Base-by-base conservation (phyloP, 1,140 invertebrate genomes). In the Atopsyche davidsoni region DNA sequence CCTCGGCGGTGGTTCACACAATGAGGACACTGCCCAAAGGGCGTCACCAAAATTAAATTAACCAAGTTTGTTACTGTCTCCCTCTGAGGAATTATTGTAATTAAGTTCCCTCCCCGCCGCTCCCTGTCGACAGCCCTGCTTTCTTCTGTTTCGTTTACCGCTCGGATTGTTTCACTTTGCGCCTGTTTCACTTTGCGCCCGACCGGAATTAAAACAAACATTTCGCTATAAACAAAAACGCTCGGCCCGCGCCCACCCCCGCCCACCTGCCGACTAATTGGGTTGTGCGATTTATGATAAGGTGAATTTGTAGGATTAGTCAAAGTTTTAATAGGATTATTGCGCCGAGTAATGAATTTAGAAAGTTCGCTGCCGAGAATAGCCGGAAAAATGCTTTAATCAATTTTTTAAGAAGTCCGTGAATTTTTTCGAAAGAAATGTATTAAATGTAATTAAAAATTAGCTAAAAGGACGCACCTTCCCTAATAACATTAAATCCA, bases 31-130 rank as follows among this genome's bases (percentile, higher is more conserved):
- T n/a, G n/a, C n/a, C n/a, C n/a, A n/a, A n/a, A n/a, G n/a, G n/a
- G n/a, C n/a, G n/a, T n/a, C n/a, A n/a, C n/a, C 38, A 28, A 53
- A 53, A 53, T 53, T 47, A 46, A 53, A 53, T 53, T 53, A 53
- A 14, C 40, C n/a, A 53, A 53, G 44, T 53, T 53, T 53, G n/a
- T 24, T 16, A n/a, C n/a, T 11, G 21, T 3, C 23, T n/a, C 25
- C 25, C 6, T 7, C 25, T 28, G 25, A 41, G 42, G 43, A 46
- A 52, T 52, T 46, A 52, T 46, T 39, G 50, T 52, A 52, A 52
- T 52, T 52, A 52, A 46, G 43, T 52, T 52, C 17, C 22, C 23
- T 45, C 46, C 48, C 44, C 47, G 19, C 47, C 32, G n/a, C n/a
- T 50, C 42, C 21, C 31, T 41, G 41, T 22, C 11, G 47, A n/a